These are phyloP conservation scores for Operophtera brumata DNA, from an alignment of 2,888 invertebrate species.

Conservation along the genomic window DNA sequence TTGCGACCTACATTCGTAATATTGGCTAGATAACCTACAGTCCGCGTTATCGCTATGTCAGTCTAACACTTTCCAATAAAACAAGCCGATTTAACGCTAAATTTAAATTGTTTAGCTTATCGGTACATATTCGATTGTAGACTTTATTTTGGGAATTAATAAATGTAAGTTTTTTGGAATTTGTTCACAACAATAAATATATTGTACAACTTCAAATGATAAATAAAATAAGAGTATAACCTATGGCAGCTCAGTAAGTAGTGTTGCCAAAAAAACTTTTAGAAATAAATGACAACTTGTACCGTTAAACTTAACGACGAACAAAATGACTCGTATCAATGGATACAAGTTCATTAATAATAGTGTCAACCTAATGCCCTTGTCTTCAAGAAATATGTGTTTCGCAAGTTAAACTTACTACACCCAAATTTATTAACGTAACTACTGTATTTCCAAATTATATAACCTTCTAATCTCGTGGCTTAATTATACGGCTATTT, in stretches of 20 bases:
- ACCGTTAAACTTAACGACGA: too few relatives aligned
- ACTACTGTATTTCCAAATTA: slow-evolving; percentile 4
- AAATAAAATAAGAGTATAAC: too few relatives aligned
- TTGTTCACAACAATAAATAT: background rate
- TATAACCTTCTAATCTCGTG: slow-evolving; percentile 11
- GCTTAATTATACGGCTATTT: slow-evolving; percentile 10
- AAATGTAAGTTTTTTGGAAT: background rate
- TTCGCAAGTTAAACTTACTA: background rate
- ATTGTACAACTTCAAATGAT: background rate
- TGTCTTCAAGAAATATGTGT: background rate
- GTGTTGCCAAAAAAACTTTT: too few relatives aligned
- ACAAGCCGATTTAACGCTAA: slow-evolving; percentile 22
- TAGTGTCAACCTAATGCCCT: background rate
- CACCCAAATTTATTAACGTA: background rate
- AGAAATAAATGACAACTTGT: too few relatives aligned
- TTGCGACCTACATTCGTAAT: slow-evolving; percentile 30
- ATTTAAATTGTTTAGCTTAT: slow-evolving; percentile 16
- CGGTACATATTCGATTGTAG: background rate
- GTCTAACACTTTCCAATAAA: slow-evolving; percentile 34
- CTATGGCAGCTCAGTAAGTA: too few relatives aligned
- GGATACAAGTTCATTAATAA: background rate
- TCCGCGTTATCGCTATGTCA: slow-evolving; percentile 27
- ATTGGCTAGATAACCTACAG: slow-evolving; percentile 33
- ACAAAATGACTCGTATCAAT: too few relatives aligned
- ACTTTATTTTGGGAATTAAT: background rate